Evolutionary conservation across 2,888 invertebrate species (phyloP).

Genomic region (Endotricha flammealis): DNA sequence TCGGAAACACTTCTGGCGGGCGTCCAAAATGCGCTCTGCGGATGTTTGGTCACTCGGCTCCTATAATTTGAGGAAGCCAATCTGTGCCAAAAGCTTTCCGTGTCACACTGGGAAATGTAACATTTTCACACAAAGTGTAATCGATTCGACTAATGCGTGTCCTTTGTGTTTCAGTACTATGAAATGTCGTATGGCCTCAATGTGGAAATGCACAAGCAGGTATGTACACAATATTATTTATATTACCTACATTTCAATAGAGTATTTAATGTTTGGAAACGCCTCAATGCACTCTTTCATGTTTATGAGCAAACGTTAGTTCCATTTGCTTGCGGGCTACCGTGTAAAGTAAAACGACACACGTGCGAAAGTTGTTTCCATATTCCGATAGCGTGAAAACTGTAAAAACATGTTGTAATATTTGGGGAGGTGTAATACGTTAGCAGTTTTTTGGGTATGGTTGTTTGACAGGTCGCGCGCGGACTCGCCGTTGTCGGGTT

Average conservation of each 20-base stretch:
- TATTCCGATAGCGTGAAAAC: conserved; percentile 31
- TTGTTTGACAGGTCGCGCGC: conserved; percentile 58
- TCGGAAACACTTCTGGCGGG: conserved; percentile 74
- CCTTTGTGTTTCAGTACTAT: conserved; percentile 91
- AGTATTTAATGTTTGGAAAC: no score
- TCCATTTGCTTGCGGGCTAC: no score
- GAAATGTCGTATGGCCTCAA: conserved; percentile 99
- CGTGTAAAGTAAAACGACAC: conserved; percentile 5
- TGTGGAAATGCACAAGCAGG: conserved; percentile 99
- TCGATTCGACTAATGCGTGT: conserved; percentile 50
- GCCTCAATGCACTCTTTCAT: no score
- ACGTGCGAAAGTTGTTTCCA: no score
- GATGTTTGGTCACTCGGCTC: conserved; percentile 73
- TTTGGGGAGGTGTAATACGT: conserved; percentile 36
- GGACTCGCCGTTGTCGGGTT: conserved; percentile 21
- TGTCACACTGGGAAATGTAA: conserved; percentile 47
- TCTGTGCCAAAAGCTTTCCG: conserved; percentile 66
- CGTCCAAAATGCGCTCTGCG: conserved; percentile 66
- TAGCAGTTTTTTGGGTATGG: conserved; percentile 58
- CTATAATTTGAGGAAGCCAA: conserved; percentile 72
- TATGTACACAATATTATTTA: no score
- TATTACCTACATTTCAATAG: no score
- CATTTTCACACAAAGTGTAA: conserved; percentile 49
- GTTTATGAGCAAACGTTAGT: no score
- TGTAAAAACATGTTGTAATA: conserved; percentile 8